Conservation (phyloP, 2,797 vertebrate genomes). For the Nannoperca australis region DNA sequence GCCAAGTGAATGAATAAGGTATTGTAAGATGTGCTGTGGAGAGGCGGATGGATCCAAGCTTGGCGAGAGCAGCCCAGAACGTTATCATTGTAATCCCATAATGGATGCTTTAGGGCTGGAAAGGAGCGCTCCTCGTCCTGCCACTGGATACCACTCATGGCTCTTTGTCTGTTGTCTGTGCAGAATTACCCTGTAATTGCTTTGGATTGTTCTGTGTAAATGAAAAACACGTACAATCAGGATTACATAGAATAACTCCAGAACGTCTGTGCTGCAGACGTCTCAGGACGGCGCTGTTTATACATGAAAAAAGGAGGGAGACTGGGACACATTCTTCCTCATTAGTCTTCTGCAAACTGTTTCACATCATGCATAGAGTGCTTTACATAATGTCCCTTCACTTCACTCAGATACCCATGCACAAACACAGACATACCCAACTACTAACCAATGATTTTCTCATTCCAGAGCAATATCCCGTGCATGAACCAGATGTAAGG, state of each 20-base stretch:
- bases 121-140: conserved; percentile 60
- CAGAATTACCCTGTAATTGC: conserved; percentile 73
- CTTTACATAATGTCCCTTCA: conserved; percentile 28
- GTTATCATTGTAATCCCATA: conserved; percentile 76
- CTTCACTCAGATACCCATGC: conserved; percentile 19
- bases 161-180: conserved; percentile 59
- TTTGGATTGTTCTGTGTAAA: conserved; percentile 68
- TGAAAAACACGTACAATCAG: conserved; percentile 71
- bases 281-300: conserved; percentile 21
- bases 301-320: conserved; percentile 21
- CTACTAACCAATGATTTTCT: conserved; percentile 63
- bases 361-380: conserved; percentile 25
- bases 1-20: conserved; percentile 57
- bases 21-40: conserved; percentile 45
- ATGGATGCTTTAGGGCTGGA: conserved; percentile 68
- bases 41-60: conserved; percentile 51
- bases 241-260: conserved; percentile 51
- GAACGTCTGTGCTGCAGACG: conserved; percentile 42
- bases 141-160: conserved; percentile 66
- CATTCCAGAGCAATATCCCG: conserved; percentile 70
- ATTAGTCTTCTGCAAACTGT: conserved; percentile 40
- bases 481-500: conserved; percentile 66
- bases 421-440: conserved; percentile 18
- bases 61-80: conserved; percentile 51
- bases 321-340: conserved; percentile 27